phyloP scores from a whole-genome alignment of 1,140 invertebrate genomes.

The Drosophila equinoxialis region DNA sequence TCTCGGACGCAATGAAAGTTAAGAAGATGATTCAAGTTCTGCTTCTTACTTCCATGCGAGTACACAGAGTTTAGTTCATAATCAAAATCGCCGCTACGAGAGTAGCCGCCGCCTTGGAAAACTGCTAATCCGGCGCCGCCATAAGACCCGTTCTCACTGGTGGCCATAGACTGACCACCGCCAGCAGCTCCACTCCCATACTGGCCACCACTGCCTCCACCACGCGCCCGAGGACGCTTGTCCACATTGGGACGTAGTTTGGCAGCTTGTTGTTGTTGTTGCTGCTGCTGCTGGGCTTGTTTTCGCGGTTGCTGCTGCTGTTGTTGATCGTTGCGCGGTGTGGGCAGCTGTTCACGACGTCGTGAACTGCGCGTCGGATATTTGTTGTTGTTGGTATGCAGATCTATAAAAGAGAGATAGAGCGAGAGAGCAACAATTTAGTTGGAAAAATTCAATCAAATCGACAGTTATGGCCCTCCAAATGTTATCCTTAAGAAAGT shows the following conservation, averaged over 20 bases:
- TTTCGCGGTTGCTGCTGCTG: slow-evolving; percentile 50
- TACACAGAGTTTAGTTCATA: slow-evolving; percentile 92
- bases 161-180: slow-evolving; percentile 21
- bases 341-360: slow-evolving; percentile 68
- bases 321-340: slow-evolving; percentile 67
- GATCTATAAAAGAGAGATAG: slow-evolving; percentile 41
- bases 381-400: slow-evolving; percentile 66
- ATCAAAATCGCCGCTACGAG: slow-evolving; percentile 80
- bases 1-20: slow-evolving; percentile 92
- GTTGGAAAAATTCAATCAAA: neutral
- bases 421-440: neutral
- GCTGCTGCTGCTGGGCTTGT: slow-evolving; percentile 40
- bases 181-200: slow-evolving; percentile 19
- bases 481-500: too few relatives aligned
- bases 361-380: slow-evolving; percentile 58
- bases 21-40: slow-evolving; percentile 95
- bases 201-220: slow-evolving; percentile 18
- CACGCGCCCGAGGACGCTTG: slow-evolving; percentile 72
- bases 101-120: slow-evolving; percentile 43
- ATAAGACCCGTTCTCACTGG: slow-evolving; percentile 48
- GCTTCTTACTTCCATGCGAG: slow-evolving; percentile 93
- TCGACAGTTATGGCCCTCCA: too few relatives aligned
- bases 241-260: slow-evolving; percentile 79
- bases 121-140: slow-evolving; percentile 70
- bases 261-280: slow-evolving; percentile 52